Evolutionary conservation across 1,140 invertebrate genomes (phyloP), one percentile per base, ranked within the genome.

Genomic region (Neotoxoptera formosana): DNA sequence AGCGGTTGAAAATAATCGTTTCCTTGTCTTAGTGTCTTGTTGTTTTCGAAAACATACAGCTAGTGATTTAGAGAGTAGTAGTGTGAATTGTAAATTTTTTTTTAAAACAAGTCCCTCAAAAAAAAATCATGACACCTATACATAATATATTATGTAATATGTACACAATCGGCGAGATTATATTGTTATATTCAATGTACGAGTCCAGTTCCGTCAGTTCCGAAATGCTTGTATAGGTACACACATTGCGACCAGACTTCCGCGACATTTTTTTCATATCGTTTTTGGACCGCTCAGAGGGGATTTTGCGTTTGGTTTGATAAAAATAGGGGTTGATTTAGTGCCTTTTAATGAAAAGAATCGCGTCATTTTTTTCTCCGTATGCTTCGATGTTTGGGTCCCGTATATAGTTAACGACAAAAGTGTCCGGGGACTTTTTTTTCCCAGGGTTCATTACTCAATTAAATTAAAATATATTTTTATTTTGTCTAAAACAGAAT

Each of bases 331-430:
- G 91, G 91, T 92, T 92, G 91, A 92, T 92, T 92, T 92, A 92
- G 76, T 92, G 91, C 91, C 76, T 92, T 92, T 92, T 92, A 92
- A 92, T 92, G 91, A 92, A 92, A 84, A 92, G 91, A 92, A 84
- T 51, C 76, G 47, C n/a, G 76, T 92, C 81, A 53, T 84, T 84
- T 83, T 83, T 92, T 83, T 84, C 20, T 51, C 9, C 9, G 41
- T 81, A 17, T 91, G 56, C 53, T 84, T 51, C 25, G 41, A 81
- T 84, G 76, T 84, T 83, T n/a, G 91, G 25, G 20, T 89, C 87
- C 87, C 47, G 53, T 92, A 92, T 53, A 36, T 25, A 76, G 91
- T 21, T n/a, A 36, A 84, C 86, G n/a, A 87, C 60, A 47, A 91
- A 91, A 92, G 45, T 36, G 67, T 36, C 20, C 48, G 81, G 76